These are phyloP conservation scores for Bufo bufo DNA, from an alignment of 2,113 vertebrate genomes.

Conservation along the genomic window DNA sequence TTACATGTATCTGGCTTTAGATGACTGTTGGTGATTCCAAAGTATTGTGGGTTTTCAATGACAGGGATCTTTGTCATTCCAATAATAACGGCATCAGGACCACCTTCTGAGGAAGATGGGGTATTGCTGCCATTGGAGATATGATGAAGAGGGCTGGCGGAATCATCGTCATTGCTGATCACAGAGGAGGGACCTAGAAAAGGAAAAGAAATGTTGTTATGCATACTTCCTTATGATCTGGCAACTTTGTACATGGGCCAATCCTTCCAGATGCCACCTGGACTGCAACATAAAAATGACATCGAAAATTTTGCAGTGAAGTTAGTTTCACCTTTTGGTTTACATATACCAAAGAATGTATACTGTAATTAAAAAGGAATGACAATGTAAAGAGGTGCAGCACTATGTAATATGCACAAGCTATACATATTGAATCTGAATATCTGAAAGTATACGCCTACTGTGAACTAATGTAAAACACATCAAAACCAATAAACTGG, in stretches of 20 bases:
- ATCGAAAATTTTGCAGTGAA: neutral
- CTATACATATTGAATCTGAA: no score
- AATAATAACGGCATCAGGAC: conserved; percentile 91
- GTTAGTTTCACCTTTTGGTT: neutral
- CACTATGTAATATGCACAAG: no score
- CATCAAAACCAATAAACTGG: no score
- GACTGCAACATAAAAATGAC: neutral
- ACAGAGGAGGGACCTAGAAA: conserved; percentile 89
- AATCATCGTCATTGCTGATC: conserved; percentile 95
- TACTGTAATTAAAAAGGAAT: no score
- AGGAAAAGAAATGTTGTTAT: neutral
- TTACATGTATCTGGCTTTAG: conserved; percentile 94
- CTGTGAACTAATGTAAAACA: no score
- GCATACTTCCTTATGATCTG: neutral
- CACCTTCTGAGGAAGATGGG: conserved; percentile 90
- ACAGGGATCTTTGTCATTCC: conserved; percentile 97
- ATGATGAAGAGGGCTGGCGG: conserved; percentile 92
- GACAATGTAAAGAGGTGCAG: no score
- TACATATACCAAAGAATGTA: no score
- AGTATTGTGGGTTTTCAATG: conserved; percentile 96
- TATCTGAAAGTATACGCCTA: no score
- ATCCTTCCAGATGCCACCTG: no score
- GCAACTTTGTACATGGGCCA: no score
- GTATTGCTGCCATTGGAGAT: conserved; percentile 96
- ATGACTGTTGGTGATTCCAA: conserved; percentile 92